These are phyloP conservation scores for Malthinus seriepunctatus DNA, from an alignment of 2,888 invertebrate species.

Conservation along the genomic window DNA sequence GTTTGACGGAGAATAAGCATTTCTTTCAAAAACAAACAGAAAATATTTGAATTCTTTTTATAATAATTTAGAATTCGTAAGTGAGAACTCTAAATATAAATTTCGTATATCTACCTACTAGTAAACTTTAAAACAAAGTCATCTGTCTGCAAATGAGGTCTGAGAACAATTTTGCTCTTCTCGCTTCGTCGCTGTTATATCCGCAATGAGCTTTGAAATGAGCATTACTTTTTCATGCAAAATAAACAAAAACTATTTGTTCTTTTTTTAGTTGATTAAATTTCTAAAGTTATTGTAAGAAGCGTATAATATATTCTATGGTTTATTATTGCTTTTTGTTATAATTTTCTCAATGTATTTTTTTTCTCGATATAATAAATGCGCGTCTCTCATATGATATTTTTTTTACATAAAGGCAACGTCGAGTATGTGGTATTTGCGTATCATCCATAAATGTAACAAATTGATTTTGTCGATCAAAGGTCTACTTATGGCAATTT, in stretches of 20 bases:
- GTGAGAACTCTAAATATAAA: too few relatives aligned
- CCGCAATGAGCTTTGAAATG: slow-evolving; percentile 37
- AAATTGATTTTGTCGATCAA: slow-evolving; percentile 30
- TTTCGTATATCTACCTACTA: slow-evolving; percentile 8
- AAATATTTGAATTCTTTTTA: not conserved
- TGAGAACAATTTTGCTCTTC: slow-evolving; percentile 29
- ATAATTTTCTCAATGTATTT: too few relatives aligned
- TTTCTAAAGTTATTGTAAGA: slow-evolving; percentile 5
- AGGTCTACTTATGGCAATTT: slow-evolving; percentile 23
- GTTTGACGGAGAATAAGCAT: not conserved
- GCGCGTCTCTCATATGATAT: too few relatives aligned
- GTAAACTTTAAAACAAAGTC: slow-evolving; percentile 20
- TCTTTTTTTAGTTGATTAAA: slow-evolving; percentile 5
- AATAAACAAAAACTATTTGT: slow-evolving; percentile 40
- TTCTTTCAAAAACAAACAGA: not conserved
- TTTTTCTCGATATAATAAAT: too few relatives aligned
- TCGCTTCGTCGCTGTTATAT: slow-evolving; percentile 36
- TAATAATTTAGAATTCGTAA: not conserved
- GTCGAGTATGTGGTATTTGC: not conserved
- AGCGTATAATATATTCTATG: not conserved
- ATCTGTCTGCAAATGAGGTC: slow-evolving; percentile 31
- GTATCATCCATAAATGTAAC: slow-evolving; percentile 25
- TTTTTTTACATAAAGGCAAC: not conserved
- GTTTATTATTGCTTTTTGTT: too few relatives aligned
- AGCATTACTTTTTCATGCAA: slow-evolving; percentile 46